A percentile compares a stretch with the other conserved stretches of the same genome.
Evolutionary conservation across 1,140 invertebrate species (phyloP).

Genomic region (Lanistes nyassanus): DNA sequence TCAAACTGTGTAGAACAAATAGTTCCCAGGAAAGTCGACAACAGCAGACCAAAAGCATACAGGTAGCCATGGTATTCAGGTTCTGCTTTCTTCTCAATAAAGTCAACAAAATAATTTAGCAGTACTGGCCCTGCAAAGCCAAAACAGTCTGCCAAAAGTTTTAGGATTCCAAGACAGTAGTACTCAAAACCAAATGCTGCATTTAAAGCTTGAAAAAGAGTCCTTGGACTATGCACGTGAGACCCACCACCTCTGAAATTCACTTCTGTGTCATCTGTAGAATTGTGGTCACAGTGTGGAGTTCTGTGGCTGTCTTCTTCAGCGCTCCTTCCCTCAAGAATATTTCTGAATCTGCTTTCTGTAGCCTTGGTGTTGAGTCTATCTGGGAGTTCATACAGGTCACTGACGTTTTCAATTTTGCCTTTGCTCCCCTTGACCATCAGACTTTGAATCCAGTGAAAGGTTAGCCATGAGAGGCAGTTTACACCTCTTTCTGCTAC

Average conservation of each 20-base stretch:
- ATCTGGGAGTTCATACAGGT: constrained; percentile 86
- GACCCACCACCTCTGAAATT: not conserved
- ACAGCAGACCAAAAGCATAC: constrained; percentile 79
- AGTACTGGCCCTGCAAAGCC: constrained; percentile 91
- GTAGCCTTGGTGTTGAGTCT: constrained; percentile 74
- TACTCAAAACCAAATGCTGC: constrained; percentile 87
- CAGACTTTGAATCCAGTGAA: constrained; percentile 88
- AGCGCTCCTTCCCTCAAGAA: constrained; percentile 22
- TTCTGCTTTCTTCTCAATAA: constrained; percentile 80
- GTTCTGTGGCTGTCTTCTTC: constrained; percentile 10
- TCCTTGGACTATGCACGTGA: not conserved
- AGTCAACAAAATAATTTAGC: constrained; percentile 83
- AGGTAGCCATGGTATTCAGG: constrained; percentile 78
- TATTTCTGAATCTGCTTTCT: constrained; percentile 71
- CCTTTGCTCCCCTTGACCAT: constrained; percentile 82
- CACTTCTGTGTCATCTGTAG: constrained; percentile 17
- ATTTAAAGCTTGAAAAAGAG: constrained; percentile 79
- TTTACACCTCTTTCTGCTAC: constrained; percentile 82
- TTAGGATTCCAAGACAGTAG: constrained; percentile 87
- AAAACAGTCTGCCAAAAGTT: constrained; percentile 83
- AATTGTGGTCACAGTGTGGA: constrained; percentile 20
- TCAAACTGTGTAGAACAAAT: constrained; percentile 89
- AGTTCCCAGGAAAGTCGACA: constrained; percentile 72
- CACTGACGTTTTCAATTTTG: constrained; percentile 79
- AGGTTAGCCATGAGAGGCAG: constrained; percentile 80